phyloP scores from a whole-genome alignment of 2,797 vertebrate genomes.

The Tympanoctomys barrerae region DNA sequence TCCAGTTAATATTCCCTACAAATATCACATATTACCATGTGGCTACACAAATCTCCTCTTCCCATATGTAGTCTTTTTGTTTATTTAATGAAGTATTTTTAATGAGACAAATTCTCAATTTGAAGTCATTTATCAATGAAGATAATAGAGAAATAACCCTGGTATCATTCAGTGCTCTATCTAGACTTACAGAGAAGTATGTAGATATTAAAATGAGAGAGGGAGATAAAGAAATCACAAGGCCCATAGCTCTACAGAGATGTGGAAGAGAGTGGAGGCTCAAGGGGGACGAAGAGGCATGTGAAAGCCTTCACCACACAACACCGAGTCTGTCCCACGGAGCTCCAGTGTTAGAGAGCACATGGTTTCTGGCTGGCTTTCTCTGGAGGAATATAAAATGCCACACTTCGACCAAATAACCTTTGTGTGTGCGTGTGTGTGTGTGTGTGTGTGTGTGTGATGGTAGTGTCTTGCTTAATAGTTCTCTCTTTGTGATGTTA shows the following conservation, averaged over 20 bases:
- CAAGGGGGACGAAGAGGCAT: not conserved
- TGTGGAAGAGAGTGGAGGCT: not conserved
- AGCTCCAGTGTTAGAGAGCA: not conserved
- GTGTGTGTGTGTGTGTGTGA: not conserved
- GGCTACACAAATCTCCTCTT: not conserved
- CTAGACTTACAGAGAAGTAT: slow-evolving; percentile 2
- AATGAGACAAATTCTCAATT: not conserved
- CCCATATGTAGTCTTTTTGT: not conserved
- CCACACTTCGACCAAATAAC: not conserved
- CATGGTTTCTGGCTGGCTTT: not conserved
- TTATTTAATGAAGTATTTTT: not conserved
- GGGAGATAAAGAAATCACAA: not conserved
- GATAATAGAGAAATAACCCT: not conserved
- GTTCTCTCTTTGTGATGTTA: not conserved
- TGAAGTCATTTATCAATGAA: not conserved
- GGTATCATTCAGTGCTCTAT: not conserved
- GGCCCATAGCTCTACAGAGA: not conserved
- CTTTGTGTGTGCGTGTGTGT: not conserved
- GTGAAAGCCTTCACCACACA: not conserved
- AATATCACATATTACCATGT: not conserved
- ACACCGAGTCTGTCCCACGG: not conserved
- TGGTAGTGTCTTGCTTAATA: not conserved
- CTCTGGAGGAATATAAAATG: not conserved
- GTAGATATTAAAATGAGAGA: not conserved
- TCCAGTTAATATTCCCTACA: not conserved